These are phyloP conservation scores for Mercenaria mercenaria DNA, from an alignment of 1,140 invertebrate species.

Conservation along the genomic window DNA sequence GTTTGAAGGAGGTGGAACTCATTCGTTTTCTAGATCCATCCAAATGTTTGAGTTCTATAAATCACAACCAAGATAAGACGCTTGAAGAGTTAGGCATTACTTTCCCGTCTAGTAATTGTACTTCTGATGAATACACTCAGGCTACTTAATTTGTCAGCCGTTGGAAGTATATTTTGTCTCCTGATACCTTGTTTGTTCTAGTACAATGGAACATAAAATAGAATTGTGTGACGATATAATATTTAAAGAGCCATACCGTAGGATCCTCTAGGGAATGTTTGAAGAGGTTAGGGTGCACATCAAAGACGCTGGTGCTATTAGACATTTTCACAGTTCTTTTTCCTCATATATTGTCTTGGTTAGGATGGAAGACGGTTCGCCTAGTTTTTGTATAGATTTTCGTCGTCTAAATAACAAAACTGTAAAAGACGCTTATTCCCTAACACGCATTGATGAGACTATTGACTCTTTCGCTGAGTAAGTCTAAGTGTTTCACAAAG, in stretches of 20 bases:
- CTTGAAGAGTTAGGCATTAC: not conserved
- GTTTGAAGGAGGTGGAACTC: not conserved
- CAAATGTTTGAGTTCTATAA: not conserved
- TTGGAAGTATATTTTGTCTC: not conserved
- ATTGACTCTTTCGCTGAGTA: no score
- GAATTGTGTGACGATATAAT: not conserved
- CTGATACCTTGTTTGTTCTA: not conserved
- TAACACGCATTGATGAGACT: not conserved
- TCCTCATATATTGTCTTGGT: conserved; percentile 18
- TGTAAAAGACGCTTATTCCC: not conserved
- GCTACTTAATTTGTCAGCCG: not conserved
- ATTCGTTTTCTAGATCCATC: not conserved
- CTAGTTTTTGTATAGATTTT: not conserved
- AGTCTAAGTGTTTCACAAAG: no score
- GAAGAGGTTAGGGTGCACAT: no score
- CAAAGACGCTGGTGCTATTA: no score
- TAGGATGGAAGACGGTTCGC: not conserved
- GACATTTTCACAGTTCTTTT: not conserved
- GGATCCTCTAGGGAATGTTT: not conserved
- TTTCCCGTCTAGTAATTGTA: not conserved
- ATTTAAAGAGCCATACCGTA: not conserved
- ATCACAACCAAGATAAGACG: not conserved
- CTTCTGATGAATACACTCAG: not conserved
- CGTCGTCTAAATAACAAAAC: not conserved
- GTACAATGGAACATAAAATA: not conserved